Evolutionary conservation across 2,113 vertebrate genomes (phyloP).

Genomic region (Xiphophorus hellerii): DNA sequence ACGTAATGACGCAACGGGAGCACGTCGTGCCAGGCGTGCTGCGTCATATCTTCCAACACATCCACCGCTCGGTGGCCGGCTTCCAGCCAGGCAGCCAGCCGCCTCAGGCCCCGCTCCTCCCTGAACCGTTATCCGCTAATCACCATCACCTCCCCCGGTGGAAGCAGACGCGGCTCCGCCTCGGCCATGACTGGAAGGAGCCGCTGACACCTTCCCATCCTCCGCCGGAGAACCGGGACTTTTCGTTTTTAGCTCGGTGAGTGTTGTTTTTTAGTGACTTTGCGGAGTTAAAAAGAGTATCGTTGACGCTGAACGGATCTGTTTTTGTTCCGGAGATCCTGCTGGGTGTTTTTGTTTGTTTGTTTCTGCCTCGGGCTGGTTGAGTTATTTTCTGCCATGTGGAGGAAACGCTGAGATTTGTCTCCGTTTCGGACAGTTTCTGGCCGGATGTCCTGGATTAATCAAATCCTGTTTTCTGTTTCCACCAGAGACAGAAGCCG

Average conservation of each 20-base stretch:
- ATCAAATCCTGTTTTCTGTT: no score
- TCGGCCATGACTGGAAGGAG: slow-evolving; percentile 38
- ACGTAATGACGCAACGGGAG: slow-evolving; percentile 44
- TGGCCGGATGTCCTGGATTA: background rate
- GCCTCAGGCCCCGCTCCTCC: slow-evolving; percentile 46
- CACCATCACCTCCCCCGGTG: background rate
- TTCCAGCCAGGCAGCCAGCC: slow-evolving; percentile 50
- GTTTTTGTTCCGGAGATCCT: background rate
- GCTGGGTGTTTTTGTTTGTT: no score
- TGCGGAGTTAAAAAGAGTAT: slow-evolving; percentile 5
- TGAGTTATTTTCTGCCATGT: background rate
- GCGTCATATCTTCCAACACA: slow-evolving; percentile 83
- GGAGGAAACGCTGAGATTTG: background rate
- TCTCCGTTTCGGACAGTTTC: background rate
- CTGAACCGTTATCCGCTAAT: slow-evolving; percentile 53
- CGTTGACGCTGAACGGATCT: slow-evolving; percentile 2
- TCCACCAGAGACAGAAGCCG: background rate
- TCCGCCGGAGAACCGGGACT: slow-evolving; percentile 30
- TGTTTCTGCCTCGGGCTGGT: background rate
- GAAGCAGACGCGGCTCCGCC: background rate
- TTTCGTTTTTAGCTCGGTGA: slow-evolving; percentile 31
- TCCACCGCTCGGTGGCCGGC: slow-evolving; percentile 58
- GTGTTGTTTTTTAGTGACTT: slow-evolving; percentile 18
- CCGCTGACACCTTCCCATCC: background rate
- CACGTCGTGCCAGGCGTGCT: slow-evolving; percentile 19